phyloP scores from a whole-genome alignment of 2,797 vertebrate genomes.

The Pogonophryne albipinna region DNA sequence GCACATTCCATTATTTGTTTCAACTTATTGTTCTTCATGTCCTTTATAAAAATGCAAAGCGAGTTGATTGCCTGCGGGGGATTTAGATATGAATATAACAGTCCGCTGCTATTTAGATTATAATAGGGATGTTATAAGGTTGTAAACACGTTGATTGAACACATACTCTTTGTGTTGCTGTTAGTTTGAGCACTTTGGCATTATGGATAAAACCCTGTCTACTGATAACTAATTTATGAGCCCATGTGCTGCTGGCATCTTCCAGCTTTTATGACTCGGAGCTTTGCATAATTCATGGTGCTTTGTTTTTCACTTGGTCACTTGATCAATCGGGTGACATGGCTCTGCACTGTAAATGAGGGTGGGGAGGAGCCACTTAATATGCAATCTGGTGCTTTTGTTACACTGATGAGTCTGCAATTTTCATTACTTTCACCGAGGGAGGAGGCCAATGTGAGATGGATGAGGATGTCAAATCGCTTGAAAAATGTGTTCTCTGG shows the following conservation, averaged over 20 bases:
- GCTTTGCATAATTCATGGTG: constrained; percentile 52
- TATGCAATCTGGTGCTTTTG: constrained; percentile 41
- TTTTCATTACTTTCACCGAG: constrained; percentile 46
- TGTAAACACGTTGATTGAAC: constrained; percentile 51
- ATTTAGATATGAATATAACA: constrained; percentile 38
- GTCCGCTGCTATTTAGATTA: constrained; percentile 37
- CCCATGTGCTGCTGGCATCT: constrained; percentile 18
- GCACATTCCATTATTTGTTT: not conserved
- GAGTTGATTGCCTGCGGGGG: not conserved
- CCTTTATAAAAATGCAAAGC: not conserved
- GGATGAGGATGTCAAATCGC: constrained; percentile 38
- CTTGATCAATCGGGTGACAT: constrained; percentile 51
- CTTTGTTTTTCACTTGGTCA: constrained; percentile 57
- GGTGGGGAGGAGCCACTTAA: constrained; percentile 26
- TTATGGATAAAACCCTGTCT: constrained; percentile 28
- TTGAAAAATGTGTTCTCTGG: constrained; percentile 43
- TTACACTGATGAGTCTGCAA: constrained; percentile 49
- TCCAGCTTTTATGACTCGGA: constrained; percentile 43
- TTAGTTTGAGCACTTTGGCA: constrained; percentile 27
- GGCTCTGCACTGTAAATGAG: constrained; percentile 28
- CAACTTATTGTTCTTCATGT: not conserved
- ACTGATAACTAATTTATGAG: constrained; percentile 46
- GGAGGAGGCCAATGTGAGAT: constrained; percentile 46
- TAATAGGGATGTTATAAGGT: constrained; percentile 34
- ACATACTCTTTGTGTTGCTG: constrained; percentile 32